These are phyloP conservation scores for Nerophis ophidion DNA, from an alignment of 2,113 vertebrate genomes.

Conservation along the genomic window DNA sequence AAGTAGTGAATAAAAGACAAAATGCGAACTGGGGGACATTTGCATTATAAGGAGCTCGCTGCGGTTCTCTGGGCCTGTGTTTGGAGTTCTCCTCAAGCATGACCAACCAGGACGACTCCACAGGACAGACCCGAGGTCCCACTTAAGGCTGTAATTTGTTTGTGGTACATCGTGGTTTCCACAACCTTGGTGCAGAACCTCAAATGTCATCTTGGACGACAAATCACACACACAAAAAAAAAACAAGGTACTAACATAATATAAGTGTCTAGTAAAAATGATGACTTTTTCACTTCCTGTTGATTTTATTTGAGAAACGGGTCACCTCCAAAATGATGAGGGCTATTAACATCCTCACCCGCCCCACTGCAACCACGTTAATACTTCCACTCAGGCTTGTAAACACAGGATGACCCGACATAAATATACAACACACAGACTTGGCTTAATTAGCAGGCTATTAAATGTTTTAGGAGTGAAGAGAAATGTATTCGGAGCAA, in stretches of 20 bases:
- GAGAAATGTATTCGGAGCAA: neutral
- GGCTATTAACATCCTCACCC: constrained; percentile 23
- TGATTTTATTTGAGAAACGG: constrained; percentile 27
- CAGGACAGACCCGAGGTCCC: constrained; percentile 18
- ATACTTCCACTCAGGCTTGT: neutral
- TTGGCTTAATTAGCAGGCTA: neutral
- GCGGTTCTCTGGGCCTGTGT: constrained; percentile 14
- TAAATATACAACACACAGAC: neutral
- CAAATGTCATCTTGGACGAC: too few relatives aligned
- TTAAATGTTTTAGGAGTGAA: constrained; percentile 2
- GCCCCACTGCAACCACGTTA: neutral
- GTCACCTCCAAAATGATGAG: constrained; percentile 32
- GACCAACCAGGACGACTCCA: constrained; percentile 17
- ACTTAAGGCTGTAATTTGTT: too few relatives aligned
- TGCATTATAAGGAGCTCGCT: neutral
- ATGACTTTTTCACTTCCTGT: neutral
- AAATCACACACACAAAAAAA: too few relatives aligned
- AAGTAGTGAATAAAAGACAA: too few relatives aligned
- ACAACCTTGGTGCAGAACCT: too few relatives aligned
- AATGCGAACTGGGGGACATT: neutral
- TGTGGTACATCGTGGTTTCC: too few relatives aligned
- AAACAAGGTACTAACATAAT: neutral
- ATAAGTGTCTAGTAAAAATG: too few relatives aligned
- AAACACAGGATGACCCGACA: constrained; percentile 4
- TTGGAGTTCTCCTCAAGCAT: constrained; percentile 20